These are phyloP conservation scores for Marasmarcha lunaedactyla DNA, from an alignment of 2,888 invertebrate genomes.

Conservation along the genomic window DNA sequence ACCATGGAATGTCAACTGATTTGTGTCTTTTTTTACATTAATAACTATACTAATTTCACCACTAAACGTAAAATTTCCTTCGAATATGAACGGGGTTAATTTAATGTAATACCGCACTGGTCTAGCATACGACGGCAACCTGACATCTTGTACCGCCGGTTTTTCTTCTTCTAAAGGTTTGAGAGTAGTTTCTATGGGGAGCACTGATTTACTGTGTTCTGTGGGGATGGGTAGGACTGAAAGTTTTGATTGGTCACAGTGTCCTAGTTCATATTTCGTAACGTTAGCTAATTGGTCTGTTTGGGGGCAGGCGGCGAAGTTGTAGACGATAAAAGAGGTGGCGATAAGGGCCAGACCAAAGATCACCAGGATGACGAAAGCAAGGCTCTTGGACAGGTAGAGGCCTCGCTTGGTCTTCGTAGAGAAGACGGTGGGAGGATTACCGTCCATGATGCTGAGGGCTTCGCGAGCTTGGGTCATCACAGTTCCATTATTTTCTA, in stretches of 20 bases:
- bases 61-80: conserved; percentile 83
- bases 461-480: conserved; percentile 63
- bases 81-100: conserved; percentile 78
- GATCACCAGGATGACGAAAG: conserved; percentile 71
- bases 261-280: conserved; percentile 52
- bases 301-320: conserved; percentile 76
- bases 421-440: conserved; percentile 72
- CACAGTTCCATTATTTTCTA: conserved; percentile 60
- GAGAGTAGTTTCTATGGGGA: conserved; percentile 40
- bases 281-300: conserved; percentile 53
- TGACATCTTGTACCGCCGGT: conserved; percentile 60
- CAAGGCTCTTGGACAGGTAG: conserved; percentile 74
- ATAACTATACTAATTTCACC: conserved; percentile 77
- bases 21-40: conserved; percentile 71
- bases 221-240: conserved; percentile 49
- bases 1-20: conserved; percentile 81
- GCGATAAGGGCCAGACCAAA: conserved; percentile 76
- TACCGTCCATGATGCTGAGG: conserved; percentile 71
- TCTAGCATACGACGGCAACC: conserved; percentile 75
- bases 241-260: conserved; percentile 52
- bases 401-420: conserved; percentile 72
- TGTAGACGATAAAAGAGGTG: conserved; percentile 81
- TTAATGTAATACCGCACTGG: conserved; percentile 79
- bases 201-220: conserved; percentile 42
- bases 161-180: conserved; percentile 21